phyloP scores from a whole-genome alignment of 64 coral and sea anemone species.

The Astreopora myriophthalma region DNA sequence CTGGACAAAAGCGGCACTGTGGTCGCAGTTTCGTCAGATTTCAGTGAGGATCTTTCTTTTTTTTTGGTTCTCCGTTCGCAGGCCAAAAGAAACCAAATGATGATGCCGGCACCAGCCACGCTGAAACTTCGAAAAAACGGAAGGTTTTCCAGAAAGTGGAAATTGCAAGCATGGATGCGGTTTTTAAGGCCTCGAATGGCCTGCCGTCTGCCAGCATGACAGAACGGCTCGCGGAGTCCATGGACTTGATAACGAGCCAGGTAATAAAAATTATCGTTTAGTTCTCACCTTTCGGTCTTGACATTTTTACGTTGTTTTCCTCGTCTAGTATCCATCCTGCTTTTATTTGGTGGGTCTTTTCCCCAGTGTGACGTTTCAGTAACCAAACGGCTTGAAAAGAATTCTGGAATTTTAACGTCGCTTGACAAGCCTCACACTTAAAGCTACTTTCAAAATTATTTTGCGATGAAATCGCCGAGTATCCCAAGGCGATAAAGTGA shows the following conservation, averaged over 20 bases:
- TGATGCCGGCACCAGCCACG: background rate
- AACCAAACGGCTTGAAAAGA: constrained; percentile 40
- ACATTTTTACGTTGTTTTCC: constrained; percentile 23
- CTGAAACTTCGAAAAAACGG: background rate
- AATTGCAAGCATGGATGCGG: background rate
- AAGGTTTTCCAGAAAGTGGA: constrained; percentile 35
- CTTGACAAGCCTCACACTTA: background rate
- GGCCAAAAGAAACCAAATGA: background rate
- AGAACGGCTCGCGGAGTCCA: background rate
- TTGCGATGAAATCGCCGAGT: background rate
- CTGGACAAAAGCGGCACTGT: constrained; percentile 5
- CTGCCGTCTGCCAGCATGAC: background rate
- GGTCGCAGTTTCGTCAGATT: background rate
- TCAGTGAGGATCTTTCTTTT: background rate
- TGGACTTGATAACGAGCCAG: constrained; percentile 16
- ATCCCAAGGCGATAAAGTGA: background rate
- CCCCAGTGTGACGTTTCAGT: background rate
- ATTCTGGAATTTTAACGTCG: constrained; percentile 7
- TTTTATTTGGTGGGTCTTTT: background rate
- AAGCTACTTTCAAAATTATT: constrained; percentile 18
- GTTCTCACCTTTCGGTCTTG: constrained; percentile 26
- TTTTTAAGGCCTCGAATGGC: constrained; percentile 26
- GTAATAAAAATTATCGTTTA: background rate
- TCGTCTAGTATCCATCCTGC: constrained; percentile 10
- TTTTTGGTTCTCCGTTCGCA: background rate